A percentile compares a stretch with the other conserved stretches of the same genome.
These are phyloP conservation scores for Zosterops borbonicus DNA, from an alignment of 2,113 vertebrate genomes.

Conservation along the genomic window DNA sequence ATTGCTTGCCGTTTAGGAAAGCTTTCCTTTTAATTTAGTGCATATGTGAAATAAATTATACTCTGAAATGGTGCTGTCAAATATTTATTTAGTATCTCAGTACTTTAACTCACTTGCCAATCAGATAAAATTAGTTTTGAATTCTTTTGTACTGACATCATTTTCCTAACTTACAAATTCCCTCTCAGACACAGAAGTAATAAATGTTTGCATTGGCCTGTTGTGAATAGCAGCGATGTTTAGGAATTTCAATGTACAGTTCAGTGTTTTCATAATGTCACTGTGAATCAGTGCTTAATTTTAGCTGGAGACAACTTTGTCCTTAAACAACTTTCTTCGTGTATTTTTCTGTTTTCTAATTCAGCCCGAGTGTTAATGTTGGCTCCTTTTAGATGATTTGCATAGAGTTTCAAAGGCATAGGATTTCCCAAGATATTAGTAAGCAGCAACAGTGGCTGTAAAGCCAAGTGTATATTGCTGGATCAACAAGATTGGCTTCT, in stretches of 20 bases:
- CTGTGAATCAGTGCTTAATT: slow-evolving; percentile 44
- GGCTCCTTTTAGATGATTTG: slow-evolving; percentile 4
- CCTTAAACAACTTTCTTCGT: slow-evolving; percentile 22
- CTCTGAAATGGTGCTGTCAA: slow-evolving; percentile 51
- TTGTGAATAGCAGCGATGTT: slow-evolving; percentile 45
- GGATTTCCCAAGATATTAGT: slow-evolving; percentile 42
- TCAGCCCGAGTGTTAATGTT: slow-evolving; percentile 40
- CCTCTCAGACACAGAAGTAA: slow-evolving; percentile 38
- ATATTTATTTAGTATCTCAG: slow-evolving; percentile 66
- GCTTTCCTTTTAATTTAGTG: slow-evolving; percentile 34
- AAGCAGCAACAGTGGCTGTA: slow-evolving; percentile 23
- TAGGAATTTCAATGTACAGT: slow-evolving; percentile 53
- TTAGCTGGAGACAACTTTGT: slow-evolving; percentile 44
- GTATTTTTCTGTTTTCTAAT: slow-evolving; percentile 61
- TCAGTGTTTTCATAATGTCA: slow-evolving; percentile 56
- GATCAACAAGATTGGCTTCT: slow-evolving; percentile 27
- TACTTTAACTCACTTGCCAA: slow-evolving; percentile 55
- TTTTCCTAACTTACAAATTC: slow-evolving; percentile 45
- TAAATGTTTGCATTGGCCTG: slow-evolving; percentile 54
- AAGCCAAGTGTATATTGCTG: slow-evolving; percentile 30
- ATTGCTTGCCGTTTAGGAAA: slow-evolving; percentile 32
- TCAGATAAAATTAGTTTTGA: slow-evolving; percentile 68
- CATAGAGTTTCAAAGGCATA: slow-evolving; percentile 29
- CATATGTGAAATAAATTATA: slow-evolving; percentile 63
- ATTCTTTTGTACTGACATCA: slow-evolving; percentile 64